Evolutionary conservation across 2,113 vertebrate genomes (phyloP).

Genomic region (Hepsetus odoe): DNA sequence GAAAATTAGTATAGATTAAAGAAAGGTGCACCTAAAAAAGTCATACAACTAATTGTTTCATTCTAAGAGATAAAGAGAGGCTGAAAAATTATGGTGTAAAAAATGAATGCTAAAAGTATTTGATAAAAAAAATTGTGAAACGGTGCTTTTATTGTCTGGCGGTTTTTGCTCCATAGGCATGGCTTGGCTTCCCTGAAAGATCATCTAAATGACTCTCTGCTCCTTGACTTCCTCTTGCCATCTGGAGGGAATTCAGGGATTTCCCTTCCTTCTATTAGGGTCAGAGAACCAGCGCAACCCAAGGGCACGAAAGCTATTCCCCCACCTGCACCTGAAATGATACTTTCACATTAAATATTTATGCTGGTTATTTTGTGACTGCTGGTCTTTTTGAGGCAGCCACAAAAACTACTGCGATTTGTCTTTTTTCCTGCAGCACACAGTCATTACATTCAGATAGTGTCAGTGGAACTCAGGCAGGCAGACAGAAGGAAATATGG

Average conservation of each 20-base stretch:
- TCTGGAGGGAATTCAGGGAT: constrained; percentile 47
- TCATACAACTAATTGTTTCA: too few species aligned
- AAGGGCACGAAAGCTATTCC: constrained; percentile 51
- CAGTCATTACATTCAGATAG: constrained; percentile 50
- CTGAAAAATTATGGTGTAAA: not conserved
- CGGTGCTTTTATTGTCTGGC: not conserved
- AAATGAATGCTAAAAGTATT: not conserved
- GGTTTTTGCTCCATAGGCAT: not conserved
- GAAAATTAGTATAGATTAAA: too few species aligned
- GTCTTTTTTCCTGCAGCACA: not conserved
- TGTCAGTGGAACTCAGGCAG: constrained; percentile 41
- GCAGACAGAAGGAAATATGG: constrained; percentile 23
- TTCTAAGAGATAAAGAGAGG: not conserved
- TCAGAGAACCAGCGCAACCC: constrained; percentile 52
- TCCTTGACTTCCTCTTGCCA: constrained; percentile 10
- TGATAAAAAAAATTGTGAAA: not conserved
- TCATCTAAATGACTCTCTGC: constrained; percentile 14
- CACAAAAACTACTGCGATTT: constrained; percentile 40
- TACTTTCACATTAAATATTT: constrained; percentile 69
- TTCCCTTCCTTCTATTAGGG: constrained; percentile 39
- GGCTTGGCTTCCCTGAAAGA: not conserved
- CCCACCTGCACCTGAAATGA: constrained; percentile 56
- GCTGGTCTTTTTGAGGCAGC: too few species aligned
- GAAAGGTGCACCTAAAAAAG: too few species aligned
- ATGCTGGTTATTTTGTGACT: constrained; percentile 56